phyloP scores from a whole-genome alignment of 30 jellyfish, hydroid and myxozoan genomes.

The Aurelia sp. region DNA sequence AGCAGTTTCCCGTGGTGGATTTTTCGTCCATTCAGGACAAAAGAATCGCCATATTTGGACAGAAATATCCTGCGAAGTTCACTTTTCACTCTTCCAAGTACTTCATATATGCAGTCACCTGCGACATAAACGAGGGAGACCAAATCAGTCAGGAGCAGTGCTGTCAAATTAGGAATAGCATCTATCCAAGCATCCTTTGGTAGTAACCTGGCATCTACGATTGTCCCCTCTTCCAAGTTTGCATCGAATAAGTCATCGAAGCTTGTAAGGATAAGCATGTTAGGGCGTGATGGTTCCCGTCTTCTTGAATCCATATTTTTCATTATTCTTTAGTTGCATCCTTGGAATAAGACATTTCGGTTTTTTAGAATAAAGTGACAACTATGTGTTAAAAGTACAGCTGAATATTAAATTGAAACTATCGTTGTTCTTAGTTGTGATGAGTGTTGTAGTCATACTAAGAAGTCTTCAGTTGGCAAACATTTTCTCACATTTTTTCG shows the following conservation, averaged over 20 bases:
- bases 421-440: too few relatives aligned
- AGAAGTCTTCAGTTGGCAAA: too few relatives aligned
- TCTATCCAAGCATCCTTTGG: slow-evolving; percentile 9
- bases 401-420: too few relatives aligned
- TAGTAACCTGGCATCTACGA: slow-evolving; percentile 2
- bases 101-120: background rate
- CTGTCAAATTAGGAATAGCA: background rate
- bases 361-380: too few relatives aligned
- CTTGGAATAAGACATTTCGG: too few relatives aligned
- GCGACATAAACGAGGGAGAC: background rate
- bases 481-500: too few relatives aligned
- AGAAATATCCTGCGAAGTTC: background rate
- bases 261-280: too few relatives aligned
- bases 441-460: too few relatives aligned
- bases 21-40: slow-evolving; percentile 22
- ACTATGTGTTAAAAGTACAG: too few relatives aligned
- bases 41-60: slow-evolving; percentile 6
- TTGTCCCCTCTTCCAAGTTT: background rate
- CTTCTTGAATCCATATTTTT: too few relatives aligned
- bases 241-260: slow-evolving; percentile 9
- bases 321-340: too few relatives aligned
- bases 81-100: slow-evolving; percentile 10
- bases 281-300: too few relatives aligned
- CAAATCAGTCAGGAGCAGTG: slow-evolving; percentile 3
- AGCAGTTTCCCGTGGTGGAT: background rate